phyloP scores from a whole-genome alignment of 2,113 vertebrate genomes.

The Halichoeres trimaculatus region DNA sequence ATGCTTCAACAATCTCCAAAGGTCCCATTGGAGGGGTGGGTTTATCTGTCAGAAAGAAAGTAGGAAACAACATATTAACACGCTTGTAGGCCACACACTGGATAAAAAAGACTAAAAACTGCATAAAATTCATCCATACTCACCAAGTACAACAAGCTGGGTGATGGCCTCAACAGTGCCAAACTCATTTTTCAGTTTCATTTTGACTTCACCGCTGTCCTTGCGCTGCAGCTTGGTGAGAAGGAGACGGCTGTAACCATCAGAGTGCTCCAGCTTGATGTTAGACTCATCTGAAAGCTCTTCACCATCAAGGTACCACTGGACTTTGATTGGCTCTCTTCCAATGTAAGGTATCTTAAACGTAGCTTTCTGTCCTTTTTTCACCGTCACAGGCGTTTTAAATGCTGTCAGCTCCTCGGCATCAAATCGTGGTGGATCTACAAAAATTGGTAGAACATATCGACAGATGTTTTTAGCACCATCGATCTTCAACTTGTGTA shows the following conservation, averaged over 20 bases:
- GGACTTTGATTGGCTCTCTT: conserved; percentile 83
- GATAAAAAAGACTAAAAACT: not conserved
- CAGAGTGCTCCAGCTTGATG: conserved; percentile 80
- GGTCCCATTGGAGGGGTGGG: conserved; percentile 89
- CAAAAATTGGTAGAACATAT: conserved; percentile 17
- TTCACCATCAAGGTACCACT: conserved; percentile 88
- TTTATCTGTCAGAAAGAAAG: conserved; percentile 80
- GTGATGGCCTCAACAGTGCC: conserved; percentile 81
- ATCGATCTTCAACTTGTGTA: not conserved
- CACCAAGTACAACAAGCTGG: conserved; percentile 87
- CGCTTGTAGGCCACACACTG: not conserved
- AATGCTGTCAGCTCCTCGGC: conserved; percentile 81
- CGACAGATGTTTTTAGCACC: not conserved
- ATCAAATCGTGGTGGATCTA: conserved; percentile 89
- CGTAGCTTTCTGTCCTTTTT: conserved; percentile 84
- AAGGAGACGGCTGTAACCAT: conserved; percentile 77
- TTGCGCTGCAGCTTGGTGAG: conserved; percentile 85
- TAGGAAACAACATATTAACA: not conserved
- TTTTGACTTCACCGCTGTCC: conserved; percentile 88
- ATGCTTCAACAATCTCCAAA: conserved; percentile 84
- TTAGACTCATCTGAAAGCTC: conserved; percentile 80
- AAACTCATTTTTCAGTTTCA: conserved; percentile 89
- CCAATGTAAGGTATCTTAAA: conserved; percentile 87
- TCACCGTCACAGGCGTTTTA: conserved; percentile 81
- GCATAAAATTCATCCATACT: conserved; percentile 41